Evolutionary conservation across 2,888 invertebrate species (phyloP), one percentile per base, ranked within the genome.

Genomic region (Scotopteryx bipunctaria): DNA sequence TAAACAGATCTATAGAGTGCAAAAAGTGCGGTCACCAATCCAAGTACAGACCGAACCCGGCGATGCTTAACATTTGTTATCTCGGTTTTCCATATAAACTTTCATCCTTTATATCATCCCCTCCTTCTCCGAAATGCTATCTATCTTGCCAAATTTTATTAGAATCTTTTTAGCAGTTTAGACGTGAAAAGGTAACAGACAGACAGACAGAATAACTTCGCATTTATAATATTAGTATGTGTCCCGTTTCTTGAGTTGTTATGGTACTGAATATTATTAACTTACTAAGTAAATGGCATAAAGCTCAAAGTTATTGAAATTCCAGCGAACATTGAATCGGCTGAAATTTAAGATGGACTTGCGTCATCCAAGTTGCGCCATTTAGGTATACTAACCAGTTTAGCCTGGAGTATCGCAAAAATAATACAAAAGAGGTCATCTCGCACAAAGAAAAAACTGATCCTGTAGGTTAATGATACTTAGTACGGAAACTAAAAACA

Each of bases 321-420:
- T 49, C 57, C 62, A 57, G 49, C 43, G 52, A 47, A 57, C 37
- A 59, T 16, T 19, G 16, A 47, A 41, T 44, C 50, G 41, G 13
- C 50, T 69, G 65, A 61, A 72, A 69, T 63, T 55, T 57, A 61
- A 62, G 55, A 45, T 46, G 51, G 49, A 33, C 55, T 78, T 78
- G 70, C 77, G 56, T 78, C 76, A 76, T 72, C 51, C 67, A 61
- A 67, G 66, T 71, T 69, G 67, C 54, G 68, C 63, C 61, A 64
- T 52, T 50, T 46, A 50, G n/a, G n/a, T n/a, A n/a, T n/a, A n/a
- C n/a, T n/a, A 49, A 38, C 46, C 43, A 42, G 45, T 52, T 48
- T 43, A 9, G 9, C 8, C 16, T 33, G 33, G 33, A 48, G 5
- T 43, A 35, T 41, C 17, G 16, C 43, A 31, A 31, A 23, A 14